Evolutionary conservation across 2,113 vertebrate genomes (phyloP), one percentile per base, ranked within the genome.

Genomic region (Gobius niger): DNA sequence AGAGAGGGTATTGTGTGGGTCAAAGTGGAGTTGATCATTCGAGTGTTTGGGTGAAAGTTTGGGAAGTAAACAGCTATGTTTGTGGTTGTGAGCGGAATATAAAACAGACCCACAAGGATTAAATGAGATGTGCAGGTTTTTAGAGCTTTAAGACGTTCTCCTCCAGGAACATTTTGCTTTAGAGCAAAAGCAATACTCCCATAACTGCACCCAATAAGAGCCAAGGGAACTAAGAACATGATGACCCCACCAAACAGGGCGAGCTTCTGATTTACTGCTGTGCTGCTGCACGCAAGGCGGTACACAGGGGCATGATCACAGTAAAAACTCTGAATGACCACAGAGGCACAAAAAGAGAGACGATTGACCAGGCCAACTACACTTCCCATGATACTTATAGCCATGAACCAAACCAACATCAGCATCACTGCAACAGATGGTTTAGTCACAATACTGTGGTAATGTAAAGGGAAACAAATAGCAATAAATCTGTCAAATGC

Each of bases 111-210:
- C 12, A 90, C 86, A 50, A 91, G 84, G 18, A 87, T 76, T 34
- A 91, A 47, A 9, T 91, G 89, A 44, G 85, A 83, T 9, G 77
- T 82, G 44, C 89, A 91, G 7, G 89, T 92, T 81, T 86, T 85
- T 13, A 86, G 13, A 10, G 88, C 86, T 84, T 66, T 89, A 2
- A 75, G 60, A 50, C 83, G 40, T 15, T 91, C 75, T 10, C 40
- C 14, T 42, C 52, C 72, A 34, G 76, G 59, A 56, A 82, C 82
- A 44, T 75, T 87, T 54, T 24, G 24, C 24, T 51, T 44, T 49
- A 89, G 5, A 34, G 76, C 73, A 40, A 71, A 14, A 9, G 68
- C 75, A 61, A 86, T 86, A 15, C 47, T 72, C 44, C 67, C 7
- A 76, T 83, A 86, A 19, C 75, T 75, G 2, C 64, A 0, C 2